These are phyloP conservation scores for Helicorthomorpha holstii DNA, from an alignment of 1,140 invertebrate genomes.

Conservation along the genomic window DNA sequence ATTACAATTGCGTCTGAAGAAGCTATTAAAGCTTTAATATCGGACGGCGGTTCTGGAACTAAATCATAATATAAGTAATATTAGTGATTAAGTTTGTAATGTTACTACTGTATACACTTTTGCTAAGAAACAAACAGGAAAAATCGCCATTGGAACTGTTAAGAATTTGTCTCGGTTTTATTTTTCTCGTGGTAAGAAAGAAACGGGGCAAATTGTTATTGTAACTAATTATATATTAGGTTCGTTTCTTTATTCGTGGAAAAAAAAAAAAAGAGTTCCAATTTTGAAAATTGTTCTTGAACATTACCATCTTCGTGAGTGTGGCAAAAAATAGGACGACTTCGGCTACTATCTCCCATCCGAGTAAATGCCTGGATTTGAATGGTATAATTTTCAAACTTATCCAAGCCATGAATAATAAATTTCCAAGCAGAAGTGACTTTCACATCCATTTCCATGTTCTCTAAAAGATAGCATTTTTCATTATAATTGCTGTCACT, in stretches of 20 bases:
- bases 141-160: no score
- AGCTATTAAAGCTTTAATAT: conserved; percentile 82
- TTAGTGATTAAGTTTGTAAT: no score
- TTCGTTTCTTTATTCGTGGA: neutral
- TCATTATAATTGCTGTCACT: neutral
- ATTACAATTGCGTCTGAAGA: conserved; percentile 77
- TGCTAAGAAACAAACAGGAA: no score
- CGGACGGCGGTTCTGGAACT: conserved; percentile 82
- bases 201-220: no score
- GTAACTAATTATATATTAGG: no score
- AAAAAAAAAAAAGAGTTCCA: neutral
- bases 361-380: conserved; percentile 86
- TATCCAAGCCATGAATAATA: conserved; percentile 76
- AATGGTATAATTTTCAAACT: conserved; percentile 94
- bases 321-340: conserved; percentile 74
- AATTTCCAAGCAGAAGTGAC: conserved; percentile 81
- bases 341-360: conserved; percentile 82
- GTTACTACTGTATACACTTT: no score
- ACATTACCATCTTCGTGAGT: conserved; percentile 84
- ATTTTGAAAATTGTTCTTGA: neutral
- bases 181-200: no score
- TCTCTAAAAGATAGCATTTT: neutral
- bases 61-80: conserved; percentile 13
- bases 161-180: neutral
- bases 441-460: conserved; percentile 43